phyloP scores from a whole-genome alignment of 2,797 vertebrate genomes.

The Poeciliopsis turneri region DNA sequence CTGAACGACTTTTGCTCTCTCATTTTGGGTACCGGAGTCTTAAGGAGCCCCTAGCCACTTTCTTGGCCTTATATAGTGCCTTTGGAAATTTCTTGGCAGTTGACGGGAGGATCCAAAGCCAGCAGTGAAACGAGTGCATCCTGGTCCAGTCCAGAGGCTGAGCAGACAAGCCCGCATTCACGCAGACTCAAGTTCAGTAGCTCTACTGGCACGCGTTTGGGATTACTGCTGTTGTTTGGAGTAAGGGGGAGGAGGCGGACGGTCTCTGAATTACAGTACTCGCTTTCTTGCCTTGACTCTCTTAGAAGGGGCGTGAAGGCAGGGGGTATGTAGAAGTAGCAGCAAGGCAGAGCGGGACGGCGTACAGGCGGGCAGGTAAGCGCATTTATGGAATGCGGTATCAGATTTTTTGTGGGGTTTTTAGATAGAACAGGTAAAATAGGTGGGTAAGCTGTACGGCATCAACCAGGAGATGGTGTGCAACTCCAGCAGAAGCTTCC shows the following conservation, averaged over 20 bases:
- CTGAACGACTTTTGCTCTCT: conserved; percentile 62
- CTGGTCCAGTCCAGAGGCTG: conserved; percentile 61
- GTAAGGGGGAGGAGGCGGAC: conserved; percentile 41
- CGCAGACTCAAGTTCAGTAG: conserved; percentile 61
- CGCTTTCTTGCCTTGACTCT: conserved; percentile 45
- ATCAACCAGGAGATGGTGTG: neutral
- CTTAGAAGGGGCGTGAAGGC: conserved; percentile 55
- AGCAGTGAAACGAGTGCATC: conserved; percentile 58
- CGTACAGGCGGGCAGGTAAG: conserved; percentile 68
- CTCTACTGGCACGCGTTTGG: conserved; percentile 71
- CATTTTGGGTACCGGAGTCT: conserved; percentile 68
- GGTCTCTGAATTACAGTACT: conserved; percentile 66
- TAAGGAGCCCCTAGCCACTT: conserved; percentile 66
- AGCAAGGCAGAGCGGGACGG: conserved; percentile 52
- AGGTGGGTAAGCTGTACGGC: neutral
- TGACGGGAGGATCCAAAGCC: conserved; percentile 49
- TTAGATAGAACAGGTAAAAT: neutral
- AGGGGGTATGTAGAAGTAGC: conserved; percentile 61
- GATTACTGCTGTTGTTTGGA: conserved; percentile 74
- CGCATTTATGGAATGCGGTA: conserved; percentile 8
- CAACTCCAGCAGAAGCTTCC: conserved; percentile 6
- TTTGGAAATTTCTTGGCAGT: conserved; percentile 72
- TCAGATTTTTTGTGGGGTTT: neutral
- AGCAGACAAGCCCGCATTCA: conserved; percentile 49
- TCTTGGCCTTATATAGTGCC: conserved; percentile 78